phyloP scores from a whole-genome alignment of 2,113 vertebrate genomes.

The Calyptomena viridis region DNA sequence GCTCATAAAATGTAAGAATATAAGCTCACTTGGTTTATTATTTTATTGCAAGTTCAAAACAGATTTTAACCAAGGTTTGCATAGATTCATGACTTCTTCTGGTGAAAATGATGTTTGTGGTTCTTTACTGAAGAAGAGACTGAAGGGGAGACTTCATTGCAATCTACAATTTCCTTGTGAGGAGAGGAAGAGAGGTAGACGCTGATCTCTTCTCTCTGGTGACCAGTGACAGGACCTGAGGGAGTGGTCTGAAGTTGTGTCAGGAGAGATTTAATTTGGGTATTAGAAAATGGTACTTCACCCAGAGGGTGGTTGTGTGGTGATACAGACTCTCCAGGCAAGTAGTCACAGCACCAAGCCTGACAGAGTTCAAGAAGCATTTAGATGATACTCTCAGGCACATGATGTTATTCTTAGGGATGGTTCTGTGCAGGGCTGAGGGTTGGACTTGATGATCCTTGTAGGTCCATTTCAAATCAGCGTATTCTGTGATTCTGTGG shows the following conservation, averaged over 20 bases:
- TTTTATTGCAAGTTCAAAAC: not conserved
- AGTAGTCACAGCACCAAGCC: not conserved
- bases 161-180: not conserved
- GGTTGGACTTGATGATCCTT: not conserved
- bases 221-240: not conserved
- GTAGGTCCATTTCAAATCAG: not conserved
- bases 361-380: not conserved
- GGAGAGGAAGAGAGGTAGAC: not conserved
- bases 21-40: not conserved
- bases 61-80: not conserved
- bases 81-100: not conserved
- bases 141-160: not conserved
- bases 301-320: not conserved
- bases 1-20: not conserved
- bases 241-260: not conserved
- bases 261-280: not conserved
- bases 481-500: not conserved
- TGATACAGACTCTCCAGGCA: not conserved
- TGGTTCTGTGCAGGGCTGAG: not conserved
- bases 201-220: not conserved
- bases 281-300: not conserved
- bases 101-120: not conserved
- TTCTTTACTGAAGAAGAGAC: not conserved
- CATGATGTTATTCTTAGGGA: not conserved
- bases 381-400: not conserved